Base-by-base conservation (phyloP, 2,797 vertebrate species). In the Cynopterus sphinx region DNA sequence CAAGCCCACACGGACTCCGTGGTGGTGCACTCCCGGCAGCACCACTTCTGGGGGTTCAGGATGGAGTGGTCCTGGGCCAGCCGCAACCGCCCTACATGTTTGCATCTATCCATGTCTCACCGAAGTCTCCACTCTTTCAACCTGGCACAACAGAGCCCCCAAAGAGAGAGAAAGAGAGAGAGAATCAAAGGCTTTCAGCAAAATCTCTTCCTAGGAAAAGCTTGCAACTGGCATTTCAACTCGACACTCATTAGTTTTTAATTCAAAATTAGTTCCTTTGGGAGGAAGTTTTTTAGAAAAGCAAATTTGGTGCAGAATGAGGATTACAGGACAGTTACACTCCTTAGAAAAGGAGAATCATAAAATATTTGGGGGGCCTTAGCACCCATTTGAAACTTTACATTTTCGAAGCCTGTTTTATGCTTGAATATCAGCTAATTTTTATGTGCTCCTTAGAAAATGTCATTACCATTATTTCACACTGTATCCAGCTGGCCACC, bases 31-130 rank as follows among this genome's bases (percentile, higher is more conserved):
- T 99, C 99, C 97, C 99, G 97, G 71, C 99, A 99, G 92, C 98
- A 98, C 99, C 99, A 99, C 99, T 99, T 99, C 97, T 99, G 99
- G 0, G 99, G 99, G 98, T 99, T 99, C 98, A 99, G 99, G 98
- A 99, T 99, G 83, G 99, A 99, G 98, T 99, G 99, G 98, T 99
- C 99, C 94, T 99, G 99, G 98, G 99, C 99, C 96, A 99, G 98
- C 97, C 99, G 99, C 94, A 99, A 99, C 97, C 99, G 99, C 95
- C 99, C 99, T 97, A 99, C 99, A 98, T 99, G 99, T 98, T 99
- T 99, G 99, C 99, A 99, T 98, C 99, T 99, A 99, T 99, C 99
- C 99, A 99, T 99, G 98, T 98, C 99, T 99, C 97, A 99, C 97
- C 98, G 98, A 96, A 98, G 98, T 98, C 98, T 99, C 98, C 98